Evolutionary conservation across 2,113 vertebrate species (phyloP).

Genomic region (Sarotherodon lohbergeri): DNA sequence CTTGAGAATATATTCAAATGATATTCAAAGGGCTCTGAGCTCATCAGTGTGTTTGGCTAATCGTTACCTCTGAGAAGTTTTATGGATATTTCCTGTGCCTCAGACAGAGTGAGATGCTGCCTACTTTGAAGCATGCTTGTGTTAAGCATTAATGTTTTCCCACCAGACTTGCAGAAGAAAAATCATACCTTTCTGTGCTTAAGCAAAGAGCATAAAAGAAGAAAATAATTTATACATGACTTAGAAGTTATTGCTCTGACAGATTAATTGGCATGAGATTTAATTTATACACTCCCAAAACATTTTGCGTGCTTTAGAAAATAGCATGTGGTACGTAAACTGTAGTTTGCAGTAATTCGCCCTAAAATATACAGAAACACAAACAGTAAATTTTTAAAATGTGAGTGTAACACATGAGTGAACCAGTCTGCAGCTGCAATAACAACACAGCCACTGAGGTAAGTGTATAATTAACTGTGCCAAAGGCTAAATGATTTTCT

Average conservation of each 20-base stretch:
- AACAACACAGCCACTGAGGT: not conserved
- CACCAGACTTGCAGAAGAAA: not conserved
- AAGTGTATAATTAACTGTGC: not conserved
- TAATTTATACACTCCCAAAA: not conserved
- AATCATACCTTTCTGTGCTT: not conserved
- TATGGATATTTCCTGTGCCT: not conserved
- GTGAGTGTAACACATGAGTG: not conserved
- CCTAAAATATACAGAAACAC: not conserved
- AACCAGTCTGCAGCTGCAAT: conserved; percentile 19
- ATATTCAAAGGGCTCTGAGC: not conserved
- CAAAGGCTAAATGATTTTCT: not conserved
- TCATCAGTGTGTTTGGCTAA: not conserved
- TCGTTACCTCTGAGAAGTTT: not conserved
- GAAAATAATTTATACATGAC: not conserved
- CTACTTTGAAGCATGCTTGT: not conserved
- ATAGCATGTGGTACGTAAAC: not conserved
- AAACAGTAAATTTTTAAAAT: not conserved
- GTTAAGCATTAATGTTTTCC: not conserved
- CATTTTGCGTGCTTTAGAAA: not conserved
- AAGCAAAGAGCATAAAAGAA: not conserved
- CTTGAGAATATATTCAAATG: not conserved
- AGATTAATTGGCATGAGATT: not conserved
- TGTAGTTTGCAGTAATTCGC: not conserved
- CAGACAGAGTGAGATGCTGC: not conserved
- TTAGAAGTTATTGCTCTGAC: not conserved